Evolutionary conservation across 2,113 vertebrate species (phyloP), one percentile per base, ranked within the genome.

Genomic region (Riparia riparia): DNA sequence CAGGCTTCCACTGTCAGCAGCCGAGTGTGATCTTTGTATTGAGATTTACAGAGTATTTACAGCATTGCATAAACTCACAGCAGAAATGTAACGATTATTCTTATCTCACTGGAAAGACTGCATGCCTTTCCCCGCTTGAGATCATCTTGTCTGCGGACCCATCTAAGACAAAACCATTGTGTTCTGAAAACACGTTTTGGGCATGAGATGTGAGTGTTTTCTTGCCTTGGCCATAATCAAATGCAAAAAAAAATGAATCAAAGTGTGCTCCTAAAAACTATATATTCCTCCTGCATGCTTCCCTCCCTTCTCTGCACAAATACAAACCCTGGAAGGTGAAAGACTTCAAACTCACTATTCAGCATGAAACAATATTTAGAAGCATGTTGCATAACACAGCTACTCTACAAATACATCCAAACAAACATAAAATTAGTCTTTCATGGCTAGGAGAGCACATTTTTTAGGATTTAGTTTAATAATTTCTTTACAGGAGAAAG

Each of bases 351-450:
- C 18, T 82, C 66, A 81, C 91, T 89, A 93, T 91, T 32, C 57
- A 18, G 47, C 78, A 82, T 78, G 68, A 92, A 96, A 69, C 26
- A 7, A 63, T 81, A 72, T 91, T 96, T 93, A 72, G 76, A 51
- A 88, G 82, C 74, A 81, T 28, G 63, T 51, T 82, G 45, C 78
- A 57, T 58, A 96, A 79, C n/a, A 89, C 45, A 93, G 39, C 54
- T 82, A 86, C 61, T 83, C 65, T 65, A 86, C 83, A 88, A 65
- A 74, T 45, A 50, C 49, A 41, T 88, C 77, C 90, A 95, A 89
- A 90, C 65, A 94, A 95, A 95, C 54, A 89, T 34, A 79, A 96
- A 98, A 96, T 96, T 93, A 93, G 78, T 73, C 78, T 96, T 89
- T 93, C 68, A 93, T 47, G 76, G 29, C 72, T 86, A 89, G 22